Percentiles rank a stretch among this genome's conserved stretches.
Evolutionary conservation across 2,888 invertebrate genomes (phyloP).

Genomic region (Cephus sareptanus): DNA sequence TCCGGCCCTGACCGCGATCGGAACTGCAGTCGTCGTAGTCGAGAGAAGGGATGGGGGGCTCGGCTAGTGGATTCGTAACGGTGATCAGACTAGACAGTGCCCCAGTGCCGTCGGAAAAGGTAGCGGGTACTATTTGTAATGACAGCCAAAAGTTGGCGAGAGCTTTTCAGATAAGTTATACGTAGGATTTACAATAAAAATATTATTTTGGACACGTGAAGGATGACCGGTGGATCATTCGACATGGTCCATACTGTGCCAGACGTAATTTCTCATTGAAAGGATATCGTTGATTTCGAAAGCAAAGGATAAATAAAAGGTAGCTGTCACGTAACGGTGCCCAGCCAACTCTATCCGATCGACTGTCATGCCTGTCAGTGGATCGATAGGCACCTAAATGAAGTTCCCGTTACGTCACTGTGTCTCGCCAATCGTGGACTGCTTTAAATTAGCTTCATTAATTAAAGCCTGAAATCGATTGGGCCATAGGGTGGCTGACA

Average conservation of each 20-base stretch:
- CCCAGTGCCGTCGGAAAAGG: neutral
- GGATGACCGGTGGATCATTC: too few species aligned
- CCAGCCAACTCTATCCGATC: neutral
- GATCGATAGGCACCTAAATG: neutral
- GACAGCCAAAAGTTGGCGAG: neutral
- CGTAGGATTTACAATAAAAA: neutral
- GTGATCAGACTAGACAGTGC: neutral
- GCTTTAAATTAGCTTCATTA: constrained; percentile 51
- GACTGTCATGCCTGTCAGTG: neutral
- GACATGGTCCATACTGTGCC: neutral
- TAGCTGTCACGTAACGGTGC: neutral
- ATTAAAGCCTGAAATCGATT: constrained; percentile 49
- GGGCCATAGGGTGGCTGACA: neutral
- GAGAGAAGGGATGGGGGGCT: neutral
- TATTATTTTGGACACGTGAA: too few species aligned
- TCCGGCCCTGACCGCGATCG: constrained; percentile 31
- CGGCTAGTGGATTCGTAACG: neutral
- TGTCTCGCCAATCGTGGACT: constrained; percentile 26
- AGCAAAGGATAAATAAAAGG: neutral
- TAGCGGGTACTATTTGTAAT: neutral
- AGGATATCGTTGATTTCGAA: neutral
- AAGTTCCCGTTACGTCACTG: neutral
- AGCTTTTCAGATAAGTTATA: neutral
- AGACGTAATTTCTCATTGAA: neutral
- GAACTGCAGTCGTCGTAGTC: constrained; percentile 19